Evolutionary conservation across 1,140 invertebrate species (phyloP).

Genomic region (Lucilia cuprina): DNA sequence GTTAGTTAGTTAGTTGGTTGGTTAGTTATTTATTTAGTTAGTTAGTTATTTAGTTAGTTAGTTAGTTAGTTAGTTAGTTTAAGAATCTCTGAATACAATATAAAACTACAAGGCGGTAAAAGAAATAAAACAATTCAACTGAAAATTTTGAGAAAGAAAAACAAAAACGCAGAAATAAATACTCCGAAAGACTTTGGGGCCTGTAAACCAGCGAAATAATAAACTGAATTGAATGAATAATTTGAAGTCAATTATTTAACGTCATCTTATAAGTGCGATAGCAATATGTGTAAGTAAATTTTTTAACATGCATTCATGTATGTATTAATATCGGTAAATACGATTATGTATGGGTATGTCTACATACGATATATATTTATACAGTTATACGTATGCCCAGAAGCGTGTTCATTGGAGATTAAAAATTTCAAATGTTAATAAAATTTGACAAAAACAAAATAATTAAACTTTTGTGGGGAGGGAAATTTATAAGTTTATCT

Average conservation of each 20-base stretch:
- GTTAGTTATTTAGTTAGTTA: no score
- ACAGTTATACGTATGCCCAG: background rate
- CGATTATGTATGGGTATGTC: no score
- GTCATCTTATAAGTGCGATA: conserved; percentile 7
- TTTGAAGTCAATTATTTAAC: conserved; percentile 18
- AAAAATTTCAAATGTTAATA: background rate
- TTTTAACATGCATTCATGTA: background rate
- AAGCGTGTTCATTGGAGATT: background rate
- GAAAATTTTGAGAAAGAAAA: background rate
- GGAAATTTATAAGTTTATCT: no score
- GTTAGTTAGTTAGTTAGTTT: background rate
- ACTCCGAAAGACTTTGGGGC: background rate
- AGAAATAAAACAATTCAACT: background rate
- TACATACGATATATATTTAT: background rate
- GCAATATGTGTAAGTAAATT: background rate
- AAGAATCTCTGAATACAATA: background rate
- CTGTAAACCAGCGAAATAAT: background rate
- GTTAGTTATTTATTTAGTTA: no score
- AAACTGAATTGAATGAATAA: conserved; percentile 10
- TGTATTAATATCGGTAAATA: background rate
- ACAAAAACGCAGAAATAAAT: background rate
- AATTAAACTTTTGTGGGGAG: background rate
- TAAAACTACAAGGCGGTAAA: background rate
- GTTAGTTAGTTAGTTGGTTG: no score
- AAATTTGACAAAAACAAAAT: background rate